A percentile compares a stretch with the other conserved stretches of the same genome.
Conservation (phyloP, 2,113 vertebrate species). For the Rostratula benghalensis region DNA sequence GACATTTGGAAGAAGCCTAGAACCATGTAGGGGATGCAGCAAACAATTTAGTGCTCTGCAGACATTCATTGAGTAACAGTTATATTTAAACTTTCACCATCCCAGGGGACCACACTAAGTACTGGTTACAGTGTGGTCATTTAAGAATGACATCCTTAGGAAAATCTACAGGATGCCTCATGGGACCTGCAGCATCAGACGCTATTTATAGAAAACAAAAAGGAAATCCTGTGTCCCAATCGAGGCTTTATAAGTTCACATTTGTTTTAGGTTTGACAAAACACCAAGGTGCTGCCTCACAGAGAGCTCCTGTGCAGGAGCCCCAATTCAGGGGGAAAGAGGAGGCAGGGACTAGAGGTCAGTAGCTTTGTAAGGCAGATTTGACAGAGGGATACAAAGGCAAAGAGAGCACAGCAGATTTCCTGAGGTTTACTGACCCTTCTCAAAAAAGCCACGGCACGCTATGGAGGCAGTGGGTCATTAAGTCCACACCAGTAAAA, state of each 20-base stretch:
- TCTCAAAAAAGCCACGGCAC: neutral
- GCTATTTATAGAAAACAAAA: slow-evolving; percentile 45
- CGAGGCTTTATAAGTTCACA: neutral
- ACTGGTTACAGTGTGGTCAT: slow-evolving; percentile 42
- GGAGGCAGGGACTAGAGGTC: neutral
- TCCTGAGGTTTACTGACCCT: neutral
- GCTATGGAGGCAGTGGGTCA: neutral
- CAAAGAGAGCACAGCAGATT: neutral
- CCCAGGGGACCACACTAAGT: slow-evolving; percentile 2
- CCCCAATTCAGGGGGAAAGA: neutral
- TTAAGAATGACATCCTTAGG: slow-evolving; percentile 46
- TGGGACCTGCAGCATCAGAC: neutral
- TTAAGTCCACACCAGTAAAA: neutral
- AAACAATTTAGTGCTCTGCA: neutral
- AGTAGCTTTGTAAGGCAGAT: neutral
- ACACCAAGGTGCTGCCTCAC: neutral
- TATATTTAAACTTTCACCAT: slow-evolving; percentile 8
- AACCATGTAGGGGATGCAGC: slow-evolving; percentile 9
- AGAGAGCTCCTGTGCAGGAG: neutral
- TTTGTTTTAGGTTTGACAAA: neutral
- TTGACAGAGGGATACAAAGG: neutral
- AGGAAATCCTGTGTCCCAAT: slow-evolving; percentile 50
- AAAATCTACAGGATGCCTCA: slow-evolving; percentile 23
- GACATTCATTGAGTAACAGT: slow-evolving; percentile 23
- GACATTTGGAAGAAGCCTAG: slow-evolving; percentile 33